Percentiles rank a stretch among this genome's conserved stretches.
These are phyloP conservation scores for Acholoe squamosa DNA, from an alignment of 2,888 invertebrate genomes.

Conservation along the genomic window DNA sequence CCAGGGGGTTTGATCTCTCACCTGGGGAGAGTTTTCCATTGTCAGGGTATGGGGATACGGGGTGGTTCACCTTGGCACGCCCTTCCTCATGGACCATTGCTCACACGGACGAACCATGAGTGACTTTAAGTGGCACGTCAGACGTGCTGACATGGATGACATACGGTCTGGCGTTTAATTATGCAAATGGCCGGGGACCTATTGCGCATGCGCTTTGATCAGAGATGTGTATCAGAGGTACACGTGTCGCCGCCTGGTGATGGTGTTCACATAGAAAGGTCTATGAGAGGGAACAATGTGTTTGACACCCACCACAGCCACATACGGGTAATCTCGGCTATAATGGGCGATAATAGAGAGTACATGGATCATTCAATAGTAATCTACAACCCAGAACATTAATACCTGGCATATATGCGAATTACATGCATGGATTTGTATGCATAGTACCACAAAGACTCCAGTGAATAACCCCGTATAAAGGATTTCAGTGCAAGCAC, in stretches of 20 bases:
- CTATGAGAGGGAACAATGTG: not conserved
- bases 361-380: not conserved
- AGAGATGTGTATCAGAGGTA: not conserved
- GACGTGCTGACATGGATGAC: not conserved
- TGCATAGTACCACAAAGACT: no score
- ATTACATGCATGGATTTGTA: not conserved
- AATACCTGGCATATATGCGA: not conserved
- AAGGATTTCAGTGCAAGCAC: no score
- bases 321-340: not conserved
- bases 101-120: not conserved
- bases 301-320: not conserved
- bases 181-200: not conserved
- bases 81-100: not conserved
- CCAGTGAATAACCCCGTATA: no score
- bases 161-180: slow-evolving; percentile 12
- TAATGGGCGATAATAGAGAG: not conserved
- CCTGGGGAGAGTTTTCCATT: not conserved
- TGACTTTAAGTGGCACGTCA: slow-evolving; percentile 45
- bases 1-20: not conserved
- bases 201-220: slow-evolving; percentile 46
- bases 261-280: not conserved
- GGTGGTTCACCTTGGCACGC: not conserved
- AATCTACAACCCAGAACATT: not conserved
- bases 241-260: slow-evolving; percentile 39
- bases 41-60: not conserved